Evolutionary conservation across 2,113 vertebrate species (phyloP), one percentile per base, ranked within the genome.

Genomic region (Otus sunia): DNA sequence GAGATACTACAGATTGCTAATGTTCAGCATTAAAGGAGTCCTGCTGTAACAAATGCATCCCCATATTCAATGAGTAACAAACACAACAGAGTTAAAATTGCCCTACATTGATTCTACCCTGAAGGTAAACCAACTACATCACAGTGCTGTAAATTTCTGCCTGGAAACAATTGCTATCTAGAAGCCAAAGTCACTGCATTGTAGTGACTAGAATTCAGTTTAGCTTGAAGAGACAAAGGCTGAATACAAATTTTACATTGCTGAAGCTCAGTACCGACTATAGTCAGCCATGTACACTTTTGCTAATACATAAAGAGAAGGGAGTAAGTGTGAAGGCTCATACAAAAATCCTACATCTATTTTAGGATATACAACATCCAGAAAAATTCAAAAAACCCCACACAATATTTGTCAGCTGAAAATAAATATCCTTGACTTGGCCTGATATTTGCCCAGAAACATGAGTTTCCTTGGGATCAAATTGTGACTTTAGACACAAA

Each of bases 111-210:
- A 94, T 95, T 89, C 86, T 74, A 43, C 45, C 78, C 67, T 69
- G 58, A 93, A 94, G 87, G 62, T n/a, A 95, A 92, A 94, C 73
- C 60, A 84, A 68, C 69, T 85, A 62, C 60, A 50, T 23, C 36
- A 13, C 73, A 85, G 59, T 62, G 58, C 26, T 83, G 12, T 80
- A 94, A 95, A 93, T 76, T 50, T 32, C 56, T 82, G 52, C 32
- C 85, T 90, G 69, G 62, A 93, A 90, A 82, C 10, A 86, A 88
- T 8, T 86, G 50, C 49, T 91, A 22, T 49, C 76, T 94, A 71
- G 47, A 79, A 95, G 63, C 39, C 39, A 92, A 91, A 93, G 32
- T 8, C 60, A 72, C 72, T 41, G 27, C 13, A 53, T 78, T 90
- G 45, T 66, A 69, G 78, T 55, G 37, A 66, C 67, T 72, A 68